Base-by-base conservation (phyloP, 2,888 invertebrate genomes). In the Diploptera punctata region DNA sequence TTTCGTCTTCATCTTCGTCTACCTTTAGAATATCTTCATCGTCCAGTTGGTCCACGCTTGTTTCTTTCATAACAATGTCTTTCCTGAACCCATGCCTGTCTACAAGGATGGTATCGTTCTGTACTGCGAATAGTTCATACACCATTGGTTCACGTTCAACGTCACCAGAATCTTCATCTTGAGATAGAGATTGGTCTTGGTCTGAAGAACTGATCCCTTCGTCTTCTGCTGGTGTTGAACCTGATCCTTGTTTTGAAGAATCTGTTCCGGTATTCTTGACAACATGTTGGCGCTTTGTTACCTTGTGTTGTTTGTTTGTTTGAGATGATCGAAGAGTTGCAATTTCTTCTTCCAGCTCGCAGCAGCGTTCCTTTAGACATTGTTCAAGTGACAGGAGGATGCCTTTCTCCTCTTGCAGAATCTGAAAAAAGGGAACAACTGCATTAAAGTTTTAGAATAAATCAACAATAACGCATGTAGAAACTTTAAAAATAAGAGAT, bases 191-290 rank as follows among this genome's bases (percentile, higher is more conserved):
- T 26, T 79, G 78, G 47, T 80, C 80, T 72, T 80, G 80, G 68
- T 94, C 94, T 0, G 94, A 94, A 9, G 94, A 94, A 79, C 93
- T 94, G 77, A 95, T 95, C 5, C 94, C 94, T 85, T 94, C 94
- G 79, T 94, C 94, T 83, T 94, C 94, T 47, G 92, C 92, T 76
- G 93, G 93, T 21, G 71, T 68, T 24, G 71, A 68, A 18, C 72
- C 73, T 9, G 65, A 65, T 5, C 67, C 68, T 43, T 65, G 70
- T 18, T 70, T 70, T 24, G 31, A 24, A 43, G 54, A 54, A 24
- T 57, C 57, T 29, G 29, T 19, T 3, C 10, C 57, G 1, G 29
- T 57, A 16, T 31, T 31, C 2, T 57, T 57, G 16, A 7, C 26
- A 9, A 9, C 1, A 16, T 57, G 57, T 4, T 57, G 57, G 0